Evolutionary conservation across 2,797 vertebrate genomes (phyloP).

Genomic region (Eutrigla gurnardus): DNA sequence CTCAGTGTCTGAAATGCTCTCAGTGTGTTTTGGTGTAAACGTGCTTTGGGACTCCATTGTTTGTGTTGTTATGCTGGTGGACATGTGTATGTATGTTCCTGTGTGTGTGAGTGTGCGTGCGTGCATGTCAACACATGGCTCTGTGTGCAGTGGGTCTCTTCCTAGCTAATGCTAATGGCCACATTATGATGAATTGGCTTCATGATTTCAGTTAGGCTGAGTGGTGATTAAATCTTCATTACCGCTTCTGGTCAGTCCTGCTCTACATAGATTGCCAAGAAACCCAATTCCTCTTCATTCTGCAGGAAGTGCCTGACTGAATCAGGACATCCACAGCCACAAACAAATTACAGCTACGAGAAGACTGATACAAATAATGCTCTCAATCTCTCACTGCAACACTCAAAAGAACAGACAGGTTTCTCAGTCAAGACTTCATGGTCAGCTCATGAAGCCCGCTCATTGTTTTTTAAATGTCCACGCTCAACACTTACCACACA

Average conservation of each 20-base stretch:
- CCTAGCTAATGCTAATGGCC: conserved; percentile 63
- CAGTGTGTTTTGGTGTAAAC: conserved; percentile 6
- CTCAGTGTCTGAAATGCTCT: conserved; percentile 14
- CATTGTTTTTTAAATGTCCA: not conserved
- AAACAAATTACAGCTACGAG: conserved; percentile 67
- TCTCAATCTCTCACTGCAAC: conserved; percentile 43
- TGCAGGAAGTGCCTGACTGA: conserved; percentile 70
- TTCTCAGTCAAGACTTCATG: conserved; percentile 14
- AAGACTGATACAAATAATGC: conserved; percentile 39
- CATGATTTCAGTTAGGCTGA: conserved; percentile 74
- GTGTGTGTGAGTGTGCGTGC: conserved; percentile 18
- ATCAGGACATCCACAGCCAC: conserved; percentile 67
- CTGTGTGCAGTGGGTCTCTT: conserved; percentile 15
- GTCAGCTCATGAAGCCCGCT: conserved; percentile 15
- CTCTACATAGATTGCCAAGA: conserved; percentile 73
- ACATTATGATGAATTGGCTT: conserved; percentile 79
- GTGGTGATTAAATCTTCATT: conserved; percentile 86
- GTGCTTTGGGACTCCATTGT: not conserved
- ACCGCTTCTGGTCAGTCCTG: conserved; percentile 78
- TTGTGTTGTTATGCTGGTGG: conserved; percentile 10
- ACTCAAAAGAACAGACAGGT: conserved; percentile 14
- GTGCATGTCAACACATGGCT: conserved; percentile 18
- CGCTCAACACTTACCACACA: not conserved
- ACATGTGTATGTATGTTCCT: conserved; percentile 8
- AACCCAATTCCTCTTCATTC: conserved; percentile 80